Percentiles rank a stretch among this genome's conserved stretches.
These are phyloP conservation scores for Aphidoletes aphidimyza DNA, from an alignment of 2,888 invertebrate genomes.

Conservation along the genomic window DNA sequence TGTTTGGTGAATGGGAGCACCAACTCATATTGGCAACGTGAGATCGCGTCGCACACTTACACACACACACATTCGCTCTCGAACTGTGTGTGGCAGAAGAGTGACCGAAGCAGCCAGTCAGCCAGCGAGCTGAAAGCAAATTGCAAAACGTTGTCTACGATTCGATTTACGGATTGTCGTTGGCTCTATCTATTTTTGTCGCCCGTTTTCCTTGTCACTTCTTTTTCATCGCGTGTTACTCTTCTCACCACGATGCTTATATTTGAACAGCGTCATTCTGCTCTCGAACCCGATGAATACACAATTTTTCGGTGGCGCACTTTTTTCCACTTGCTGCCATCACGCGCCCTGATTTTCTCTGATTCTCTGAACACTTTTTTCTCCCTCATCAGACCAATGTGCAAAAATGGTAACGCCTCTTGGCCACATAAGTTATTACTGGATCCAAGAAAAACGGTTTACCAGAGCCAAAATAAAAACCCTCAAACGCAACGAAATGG, in stretches of 20 bases:
- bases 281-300: constrained; percentile 43
- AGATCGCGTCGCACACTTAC: too few relatives aligned
- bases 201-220: background rate
- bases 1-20: background rate
- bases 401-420: constrained; percentile 51
- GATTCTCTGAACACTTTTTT: background rate
- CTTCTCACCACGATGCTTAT: constrained; percentile 35
- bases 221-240: background rate
- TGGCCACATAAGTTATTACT: constrained; percentile 46
- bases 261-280: constrained; percentile 4
- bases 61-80: too few relatives aligned
- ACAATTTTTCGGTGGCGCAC: constrained; percentile 1
- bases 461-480: background rate
- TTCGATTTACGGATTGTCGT: constrained; percentile 23
- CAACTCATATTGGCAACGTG: background rate
- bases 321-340: background rate
- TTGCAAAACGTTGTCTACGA: constrained; percentile 27
- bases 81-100: background rate
- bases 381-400: background rate
- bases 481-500: constrained; percentile 5
- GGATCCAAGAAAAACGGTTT: constrained; percentile 11
- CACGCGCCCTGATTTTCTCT: constrained; percentile 4
- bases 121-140: background rate
- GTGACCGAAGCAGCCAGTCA: too few relatives aligned
- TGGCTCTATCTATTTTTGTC: constrained; percentile 32